phyloP scores from a whole-genome alignment of 2,113 vertebrate genomes.

The Petroica traversi region DNA sequence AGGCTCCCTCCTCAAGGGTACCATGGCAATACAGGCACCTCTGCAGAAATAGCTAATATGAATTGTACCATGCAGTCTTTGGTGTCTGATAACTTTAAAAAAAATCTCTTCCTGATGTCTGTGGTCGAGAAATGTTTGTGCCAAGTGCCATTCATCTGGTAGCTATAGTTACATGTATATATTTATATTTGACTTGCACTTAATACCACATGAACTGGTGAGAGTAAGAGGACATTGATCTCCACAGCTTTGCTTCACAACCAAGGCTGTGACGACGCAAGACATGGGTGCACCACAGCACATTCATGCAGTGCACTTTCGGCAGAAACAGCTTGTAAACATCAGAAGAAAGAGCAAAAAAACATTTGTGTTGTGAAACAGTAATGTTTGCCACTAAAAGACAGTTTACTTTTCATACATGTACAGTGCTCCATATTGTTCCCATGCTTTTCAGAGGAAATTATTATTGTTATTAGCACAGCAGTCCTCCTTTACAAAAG shows the following conservation, averaged over 20 bases:
- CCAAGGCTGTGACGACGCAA: not conserved
- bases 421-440: conserved; percentile 6
- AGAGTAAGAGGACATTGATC: conserved; percentile 12
- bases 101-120: not conserved
- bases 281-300: not conserved
- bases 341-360: not conserved
- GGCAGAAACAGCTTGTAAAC: not conserved
- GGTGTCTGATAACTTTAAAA: not conserved
- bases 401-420: conserved; percentile 10
- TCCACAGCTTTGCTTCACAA: not conserved
- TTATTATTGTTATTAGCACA: conserved; percentile 28
- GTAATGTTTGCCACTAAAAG: not conserved
- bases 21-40: not conserved
- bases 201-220: not conserved
- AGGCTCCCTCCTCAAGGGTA: not conserved
- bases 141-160: not conserved
- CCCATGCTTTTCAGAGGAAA: conserved; percentile 36
- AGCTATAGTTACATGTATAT: conserved; percentile 36
- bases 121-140: conserved; percentile 1
- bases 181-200: conserved; percentile 47
- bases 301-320: not conserved
- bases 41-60: not conserved
- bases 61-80: not conserved
- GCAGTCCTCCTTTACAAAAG: conserved; percentile 31
- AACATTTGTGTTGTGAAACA: not conserved